Evolutionary conservation across 1,140 invertebrate genomes (phyloP).

Genomic region (Neodiprion virginianus): DNA sequence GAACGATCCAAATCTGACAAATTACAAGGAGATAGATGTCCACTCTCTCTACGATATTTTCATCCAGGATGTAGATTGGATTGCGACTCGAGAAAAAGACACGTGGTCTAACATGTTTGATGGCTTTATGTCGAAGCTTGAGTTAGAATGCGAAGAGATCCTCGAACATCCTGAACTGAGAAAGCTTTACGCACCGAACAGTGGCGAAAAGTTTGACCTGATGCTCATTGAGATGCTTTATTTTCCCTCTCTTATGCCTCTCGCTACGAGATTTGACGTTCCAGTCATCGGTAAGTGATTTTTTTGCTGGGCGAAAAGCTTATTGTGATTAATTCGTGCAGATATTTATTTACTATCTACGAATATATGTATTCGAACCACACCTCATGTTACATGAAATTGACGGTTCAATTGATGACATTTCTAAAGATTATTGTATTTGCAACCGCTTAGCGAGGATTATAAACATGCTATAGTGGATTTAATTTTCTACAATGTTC

Average conservation of each 20-base stretch:
- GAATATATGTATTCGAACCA: too few species aligned
- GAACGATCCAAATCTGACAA: slow-evolving; percentile 24
- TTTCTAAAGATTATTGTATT: too few species aligned
- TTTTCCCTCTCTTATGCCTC: slow-evolving; percentile 10
- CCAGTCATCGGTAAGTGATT: slow-evolving; percentile 38
- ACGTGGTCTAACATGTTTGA: neutral
- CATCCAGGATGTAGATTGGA: too few species aligned
- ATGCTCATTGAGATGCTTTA: slow-evolving; percentile 32
- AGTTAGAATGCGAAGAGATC: neutral
- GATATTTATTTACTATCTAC: too few species aligned
- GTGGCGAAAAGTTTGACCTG: slow-evolving; percentile 37
- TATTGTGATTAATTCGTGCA: neutral
- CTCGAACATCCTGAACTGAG: slow-evolving; percentile 26
- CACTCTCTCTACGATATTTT: neutral
- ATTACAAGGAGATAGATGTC: slow-evolving; percentile 30
- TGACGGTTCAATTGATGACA: neutral
- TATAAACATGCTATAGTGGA: too few species aligned
- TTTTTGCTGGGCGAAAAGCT: neutral
- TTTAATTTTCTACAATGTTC: neutral
- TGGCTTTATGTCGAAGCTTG: neutral
- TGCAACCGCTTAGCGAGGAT: too few species aligned
- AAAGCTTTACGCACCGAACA: slow-evolving; percentile 33
- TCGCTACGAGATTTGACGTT: slow-evolving; percentile 36
- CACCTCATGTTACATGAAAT: too few species aligned
- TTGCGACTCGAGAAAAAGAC: neutral